Conservation (phyloP, 2,113 vertebrate genomes). For the Xyliphius kryptos region DNA sequence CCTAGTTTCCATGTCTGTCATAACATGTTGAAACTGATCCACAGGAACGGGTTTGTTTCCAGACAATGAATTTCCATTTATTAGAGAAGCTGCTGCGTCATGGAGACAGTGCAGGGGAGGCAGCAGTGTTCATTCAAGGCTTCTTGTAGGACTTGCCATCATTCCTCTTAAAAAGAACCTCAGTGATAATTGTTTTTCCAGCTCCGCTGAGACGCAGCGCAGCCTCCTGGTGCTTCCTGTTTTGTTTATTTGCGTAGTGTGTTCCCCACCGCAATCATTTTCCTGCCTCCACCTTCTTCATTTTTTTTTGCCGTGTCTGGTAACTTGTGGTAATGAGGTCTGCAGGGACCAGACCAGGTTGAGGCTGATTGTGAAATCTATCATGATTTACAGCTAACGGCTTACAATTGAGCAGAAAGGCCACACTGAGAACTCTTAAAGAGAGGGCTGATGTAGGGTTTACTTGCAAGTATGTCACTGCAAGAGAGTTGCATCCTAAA, state of each 20-base stretch:
- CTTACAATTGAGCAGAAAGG: too few relatives aligned
- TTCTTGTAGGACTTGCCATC: slow-evolving; percentile 16
- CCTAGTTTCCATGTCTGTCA: slow-evolving; percentile 42
- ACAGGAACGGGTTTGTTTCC: too few relatives aligned
- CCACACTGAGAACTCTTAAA: too few relatives aligned
- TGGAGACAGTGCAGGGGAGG: slow-evolving; percentile 1
- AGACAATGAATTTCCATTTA: slow-evolving; percentile 44
- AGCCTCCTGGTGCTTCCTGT: slow-evolving; percentile 19
- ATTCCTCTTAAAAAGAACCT: slow-evolving; percentile 19
- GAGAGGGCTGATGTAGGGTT: too few relatives aligned
- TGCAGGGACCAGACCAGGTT: slow-evolving; percentile 5
- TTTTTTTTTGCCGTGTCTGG: not conserved
- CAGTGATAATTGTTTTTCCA: slow-evolving; percentile 38
- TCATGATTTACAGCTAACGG: too few relatives aligned
- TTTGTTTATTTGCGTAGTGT: slow-evolving; percentile 24
- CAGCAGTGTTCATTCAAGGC: too few relatives aligned
- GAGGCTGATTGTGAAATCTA: slow-evolving; percentile 4
- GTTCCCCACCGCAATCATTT: slow-evolving; percentile 7
- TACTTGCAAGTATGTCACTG: too few relatives aligned
- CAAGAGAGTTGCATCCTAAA: too few relatives aligned
- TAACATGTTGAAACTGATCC: slow-evolving; percentile 35
- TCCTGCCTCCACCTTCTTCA: slow-evolving; percentile 9
- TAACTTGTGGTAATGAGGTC: slow-evolving; percentile 13
- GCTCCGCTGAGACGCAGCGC: slow-evolving; percentile 21
- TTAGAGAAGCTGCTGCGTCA: slow-evolving; percentile 33